Base-by-base conservation (phyloP, 2,888 invertebrate species). In the Perdita meconis region DNA sequence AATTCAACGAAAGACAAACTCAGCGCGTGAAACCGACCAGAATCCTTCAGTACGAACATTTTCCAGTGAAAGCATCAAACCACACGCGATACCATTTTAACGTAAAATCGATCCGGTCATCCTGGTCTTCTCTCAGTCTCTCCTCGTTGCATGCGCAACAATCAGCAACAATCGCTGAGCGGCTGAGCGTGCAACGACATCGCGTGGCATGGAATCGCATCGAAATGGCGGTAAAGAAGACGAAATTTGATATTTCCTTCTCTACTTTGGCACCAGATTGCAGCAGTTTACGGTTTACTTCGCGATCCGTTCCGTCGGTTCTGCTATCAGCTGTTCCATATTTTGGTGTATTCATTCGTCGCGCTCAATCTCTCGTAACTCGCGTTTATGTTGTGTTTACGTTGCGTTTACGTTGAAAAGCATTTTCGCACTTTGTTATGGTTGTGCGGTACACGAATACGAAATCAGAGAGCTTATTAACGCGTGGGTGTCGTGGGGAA, bases 291-390 rank as follows among this genome's bases (percentile, higher is more conserved):
- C 13, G 12, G 22, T 13, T n/a, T 19, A 19, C 42, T 16, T 42
- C 2, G 42, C 42, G 44, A n/a, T n/a, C n/a, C n/a, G n/a, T 2
- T 12, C 16, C 47, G 22, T 47, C 47, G 19, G 19, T 40, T n/a
- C 40, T 2, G 5, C 24, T 1, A 22, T 75, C 75, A 65, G 75
- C 75, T 74, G 75, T 75, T 60, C 1, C 1, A n/a, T 16, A 38
- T 60, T 34, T n/a, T n/a, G n/a, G 24, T 38, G 13, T n/a, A 1
- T 42, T 22, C 5, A 12, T 42, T 40, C 34, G 13, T 26, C 5
- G 8, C 4, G 0, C 3, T 5, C 6, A 34, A 22, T 6, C 16
- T n/a, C 5, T 42, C 19, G 1, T 1, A 34, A 24, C 2, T 0
- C 3, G 36, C 16, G 6, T 2, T 10, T 53, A 19, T 10, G 1